Conservation (phyloP, 1,140 invertebrate genomes). For the Fopius arisanus region DNA sequence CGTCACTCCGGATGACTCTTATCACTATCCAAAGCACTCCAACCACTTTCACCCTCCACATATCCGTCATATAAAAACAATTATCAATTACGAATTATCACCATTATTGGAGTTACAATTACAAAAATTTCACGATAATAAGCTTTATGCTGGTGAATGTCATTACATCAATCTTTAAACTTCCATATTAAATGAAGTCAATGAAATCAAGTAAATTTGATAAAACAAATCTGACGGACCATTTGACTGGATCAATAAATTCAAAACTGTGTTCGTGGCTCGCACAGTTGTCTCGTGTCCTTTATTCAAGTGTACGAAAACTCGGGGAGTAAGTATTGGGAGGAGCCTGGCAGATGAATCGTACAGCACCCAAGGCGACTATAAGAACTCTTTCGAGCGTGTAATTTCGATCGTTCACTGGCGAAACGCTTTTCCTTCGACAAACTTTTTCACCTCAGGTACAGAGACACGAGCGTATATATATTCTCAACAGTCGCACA, state of each 20-base stretch:
- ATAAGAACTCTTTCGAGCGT: constrained; percentile 31
- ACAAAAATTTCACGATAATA: too few species aligned
- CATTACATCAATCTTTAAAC: too few species aligned
- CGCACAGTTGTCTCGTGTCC: background rate
- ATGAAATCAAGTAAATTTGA: too few species aligned
- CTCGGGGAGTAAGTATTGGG: constrained; percentile 6
- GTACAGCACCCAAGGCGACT: constrained; percentile 27
- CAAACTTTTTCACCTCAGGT: constrained; percentile 26
- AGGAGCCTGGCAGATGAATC: constrained; percentile 27
- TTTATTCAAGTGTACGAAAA: constrained; percentile 31
- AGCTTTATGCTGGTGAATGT: too few species aligned
- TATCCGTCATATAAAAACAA: background rate
- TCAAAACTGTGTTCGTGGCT: constrained; percentile 3
- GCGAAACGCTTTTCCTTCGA: constrained; percentile 26
- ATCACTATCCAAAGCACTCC: background rate
- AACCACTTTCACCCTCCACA: background rate
- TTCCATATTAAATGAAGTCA: background rate
- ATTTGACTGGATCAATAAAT: constrained; percentile 27
- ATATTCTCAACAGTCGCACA: constrained; percentile 6
- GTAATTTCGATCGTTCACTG: constrained; percentile 33
- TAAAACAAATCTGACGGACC: constrained; percentile 21
- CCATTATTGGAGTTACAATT: too few species aligned
- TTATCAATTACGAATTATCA: too few species aligned
- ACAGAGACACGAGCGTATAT: background rate
- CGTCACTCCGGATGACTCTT: constrained; percentile 9